These are phyloP conservation scores for Chlamydotis undulata DNA, from an alignment of 2,113 vertebrate species.

Conservation along the genomic window DNA sequence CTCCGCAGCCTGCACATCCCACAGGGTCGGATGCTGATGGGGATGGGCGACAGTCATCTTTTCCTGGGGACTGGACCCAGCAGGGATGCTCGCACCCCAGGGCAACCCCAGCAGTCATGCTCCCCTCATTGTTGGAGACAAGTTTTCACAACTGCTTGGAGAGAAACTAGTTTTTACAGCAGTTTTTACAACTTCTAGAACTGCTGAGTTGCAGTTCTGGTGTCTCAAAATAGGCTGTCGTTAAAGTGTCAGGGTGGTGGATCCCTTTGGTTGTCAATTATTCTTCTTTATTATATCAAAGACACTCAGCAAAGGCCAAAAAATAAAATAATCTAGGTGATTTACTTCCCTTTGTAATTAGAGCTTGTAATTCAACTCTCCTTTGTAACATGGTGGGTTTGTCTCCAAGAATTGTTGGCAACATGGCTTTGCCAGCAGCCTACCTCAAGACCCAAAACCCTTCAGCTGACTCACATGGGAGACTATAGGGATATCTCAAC, in stretches of 20 bases:
- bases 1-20: rapidly evolving
- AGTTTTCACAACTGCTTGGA: background rate
- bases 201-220: background rate
- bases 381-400: background rate
- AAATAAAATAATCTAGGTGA: background rate
- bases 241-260: background rate
- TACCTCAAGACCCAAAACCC: background rate
- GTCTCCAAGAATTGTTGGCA: background rate
- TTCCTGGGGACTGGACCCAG: too few relatives aligned
- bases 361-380: background rate
- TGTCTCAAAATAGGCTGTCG: background rate
- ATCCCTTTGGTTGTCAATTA: background rate
- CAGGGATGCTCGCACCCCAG: rapidly evolving
- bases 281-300: slow-evolving; percentile 3
- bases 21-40: background rate
- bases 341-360: background rate
- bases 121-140: background rate
- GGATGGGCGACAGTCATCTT: background rate
- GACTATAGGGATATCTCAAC: background rate
- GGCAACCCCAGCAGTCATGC: background rate
- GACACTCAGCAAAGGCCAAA: background rate
- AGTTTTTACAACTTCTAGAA: slow-evolving; percentile 4
- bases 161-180: background rate
- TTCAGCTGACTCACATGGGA: rapidly evolving
- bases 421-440: background rate